Conservation (phyloP, 35 echinoderm and acorn worm species). For the Ophioderma brevispina region DNA sequence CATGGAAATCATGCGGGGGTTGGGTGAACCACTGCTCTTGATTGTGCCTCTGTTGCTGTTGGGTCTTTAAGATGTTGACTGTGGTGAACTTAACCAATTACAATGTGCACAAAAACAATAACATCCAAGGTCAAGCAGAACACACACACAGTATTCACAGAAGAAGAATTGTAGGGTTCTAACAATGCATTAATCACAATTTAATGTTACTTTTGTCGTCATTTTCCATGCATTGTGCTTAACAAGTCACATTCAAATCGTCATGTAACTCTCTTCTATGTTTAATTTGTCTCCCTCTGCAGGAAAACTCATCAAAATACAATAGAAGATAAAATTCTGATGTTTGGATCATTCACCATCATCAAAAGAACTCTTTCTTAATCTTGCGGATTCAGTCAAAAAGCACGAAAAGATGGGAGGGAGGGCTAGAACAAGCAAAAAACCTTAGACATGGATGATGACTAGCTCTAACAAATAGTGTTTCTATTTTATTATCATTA, state of each 20-base stretch:
- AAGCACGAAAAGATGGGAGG: conserved; percentile 43
- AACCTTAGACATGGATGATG: conserved; percentile 54
- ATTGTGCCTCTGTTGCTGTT: too few species aligned
- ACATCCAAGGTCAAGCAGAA: too few species aligned
- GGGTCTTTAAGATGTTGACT: too few species aligned
- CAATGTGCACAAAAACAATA: too few species aligned
- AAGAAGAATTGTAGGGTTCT: too few species aligned
- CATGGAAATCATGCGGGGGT: too few species aligned
- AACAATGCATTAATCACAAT: not conserved
- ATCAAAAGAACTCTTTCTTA: conserved; percentile 36
- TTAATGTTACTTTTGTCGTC: not conserved
- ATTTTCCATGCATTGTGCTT: not conserved
- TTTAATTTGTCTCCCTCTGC: conserved; percentile 12
- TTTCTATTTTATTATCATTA: not conserved
- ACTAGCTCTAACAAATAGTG: too few species aligned
- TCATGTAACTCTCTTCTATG: not conserved
- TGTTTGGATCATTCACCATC: conserved; percentile 52
- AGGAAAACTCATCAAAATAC: conserved; percentile 40
- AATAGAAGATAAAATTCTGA: not conserved
- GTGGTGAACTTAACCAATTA: too few species aligned
- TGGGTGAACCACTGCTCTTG: too few species aligned
- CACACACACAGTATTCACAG: too few species aligned
- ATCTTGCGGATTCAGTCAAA: not conserved
- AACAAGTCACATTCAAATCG: not conserved
- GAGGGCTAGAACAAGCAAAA: conserved; percentile 41